Base-by-base conservation (phyloP, 2,888 invertebrate species). In the Tenthredo livida region DNA sequence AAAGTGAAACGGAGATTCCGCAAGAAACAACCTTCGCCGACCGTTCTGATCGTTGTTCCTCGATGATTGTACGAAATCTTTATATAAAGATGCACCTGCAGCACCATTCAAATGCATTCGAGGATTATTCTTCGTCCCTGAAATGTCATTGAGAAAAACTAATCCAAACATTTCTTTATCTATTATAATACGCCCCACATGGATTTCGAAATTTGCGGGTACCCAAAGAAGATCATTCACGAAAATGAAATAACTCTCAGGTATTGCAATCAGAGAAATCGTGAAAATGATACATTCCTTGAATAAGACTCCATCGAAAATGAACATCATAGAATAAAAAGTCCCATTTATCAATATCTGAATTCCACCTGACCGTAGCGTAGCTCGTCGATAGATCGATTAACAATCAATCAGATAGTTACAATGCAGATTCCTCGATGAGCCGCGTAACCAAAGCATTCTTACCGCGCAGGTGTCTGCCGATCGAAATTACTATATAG, bases 1-100 rank as follows among this genome's bases (percentile, higher is more conserved):
- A 87, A 88, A 87, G 87, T 89, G 90, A 90, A 90, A 90, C 87
- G 87, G 89, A 90, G 89, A 89, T 88, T 86, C 86, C 86, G 86
- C 87, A 80, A 84, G 67, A 67, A 17, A 9, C 37, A 43, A 15
- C 37, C n/a, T 25, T 40, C 43, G 25, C 25, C n/a, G 25, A n/a
- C n/a, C 12, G 25, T 67, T 77, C 17, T 47, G 37, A 37, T 47
- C 47, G 47, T 61, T 80, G 4, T 80, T 80, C 37, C 37, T 12
- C 80, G 80, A 80, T 80, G 80, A 80, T 80, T 37, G 37, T 80
- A 80, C 80, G 80, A 25, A 80, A 80, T 80, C 40, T 50, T 47
- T 43, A 4, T 43, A 4, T 7, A 50, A 40, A 72, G 40, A 80
- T 40, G 37, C 80, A 80, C 80, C 80, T 61, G 80, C 78, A 80